Evolutionary conservation across 1,140 invertebrate species (phyloP), one percentile per base, ranked within the genome.

Genomic region (Oncopeltus fasciatus): DNA sequence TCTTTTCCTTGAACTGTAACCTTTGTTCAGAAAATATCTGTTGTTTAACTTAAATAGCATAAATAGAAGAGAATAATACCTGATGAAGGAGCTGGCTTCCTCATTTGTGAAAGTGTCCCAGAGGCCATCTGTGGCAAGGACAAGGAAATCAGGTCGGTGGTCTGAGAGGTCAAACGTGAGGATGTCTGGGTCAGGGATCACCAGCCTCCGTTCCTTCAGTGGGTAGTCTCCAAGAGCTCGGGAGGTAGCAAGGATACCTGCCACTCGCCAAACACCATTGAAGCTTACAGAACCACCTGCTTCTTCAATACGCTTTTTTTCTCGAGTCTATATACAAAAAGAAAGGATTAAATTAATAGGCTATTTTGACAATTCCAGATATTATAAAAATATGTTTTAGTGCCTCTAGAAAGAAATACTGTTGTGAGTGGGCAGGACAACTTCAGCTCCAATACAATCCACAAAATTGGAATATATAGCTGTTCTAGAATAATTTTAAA

Each of bases 51-150:
- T 18, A 12, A 38, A 38, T 8, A 38, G 14, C 31, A 38, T 8
- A 38, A 38, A 38, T 8, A 38, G 14, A 5, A 38, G 14, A 14
- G 31, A 38, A 38, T 8, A 38, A 38, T 53, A 57, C 72, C 59
- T 85, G 29, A 93, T 83, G 73, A 87, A 95, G 66, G 85, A 83
- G 14, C 95, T 83, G 51, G 92, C 93, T 74, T 96, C 92, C 73
- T 96, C 92, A 74, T 96, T 97, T 18, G 81, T 81, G 70, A 95
- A 94, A 28, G 88, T 92, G 74, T 97, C 95, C 93, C 93, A 97
- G 9, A 98, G 77, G 12, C 95, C 95, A 80, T 97, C 95, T 2
- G 92, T 89, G 12, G 94, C 95, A 24, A 97, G 74, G 62, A 98
- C 84, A 62, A 96, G 74, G 75, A 97, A 97, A 74, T 84, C 80